Evolutionary conservation across 2,797 vertebrate genomes (phyloP), one percentile per base, ranked within the genome.

Genomic region (Martes flavigula): DNA sequence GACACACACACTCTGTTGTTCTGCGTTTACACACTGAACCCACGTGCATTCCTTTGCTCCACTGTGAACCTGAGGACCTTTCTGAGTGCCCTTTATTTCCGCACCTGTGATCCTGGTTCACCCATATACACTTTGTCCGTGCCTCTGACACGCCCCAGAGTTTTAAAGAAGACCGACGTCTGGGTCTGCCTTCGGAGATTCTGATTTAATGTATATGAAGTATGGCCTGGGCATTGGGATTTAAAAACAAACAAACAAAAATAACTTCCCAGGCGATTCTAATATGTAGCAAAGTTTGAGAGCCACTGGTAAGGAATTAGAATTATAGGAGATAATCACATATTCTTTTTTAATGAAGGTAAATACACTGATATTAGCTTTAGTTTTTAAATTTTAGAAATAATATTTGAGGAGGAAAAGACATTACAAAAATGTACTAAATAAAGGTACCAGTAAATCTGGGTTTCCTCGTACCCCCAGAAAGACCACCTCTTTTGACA

Each of bases 301-400:
- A 95, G 72, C 5, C 66, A 62, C 27, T 86, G 32, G 30, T 92
- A 64, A 81, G 81, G 21, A 68, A 87, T 77, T 77, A 84, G 18
- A 68, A 90, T 77, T 77, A 32, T 84, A 79, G n/a, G 7, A 82
- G 40, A 89, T 72, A 48, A 51, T 72, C 13, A 58, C 18, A 46
- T 35, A 81, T 66, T 84, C 30, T 30, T 93, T 87, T 87, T 70
- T 43, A 72, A 0, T 40, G 79, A 81, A 17, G 35, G 2, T 32
- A 83, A 86, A 40, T 84, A 78, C 3, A n/a, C 38, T 23, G 32
- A 2, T 70, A 13, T 43, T 75, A 70, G 21, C 23, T 51, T 70
- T 56, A 46, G 64, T 62, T 92, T 91, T 35, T 66, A 58, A 79
- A 86, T 85, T 81, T 95, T 90, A 70, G n/a, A 93, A 89, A 75